Evolutionary conservation across 2,797 vertebrate genomes (phyloP).

Genomic region (Cyclura pinguis): DNA sequence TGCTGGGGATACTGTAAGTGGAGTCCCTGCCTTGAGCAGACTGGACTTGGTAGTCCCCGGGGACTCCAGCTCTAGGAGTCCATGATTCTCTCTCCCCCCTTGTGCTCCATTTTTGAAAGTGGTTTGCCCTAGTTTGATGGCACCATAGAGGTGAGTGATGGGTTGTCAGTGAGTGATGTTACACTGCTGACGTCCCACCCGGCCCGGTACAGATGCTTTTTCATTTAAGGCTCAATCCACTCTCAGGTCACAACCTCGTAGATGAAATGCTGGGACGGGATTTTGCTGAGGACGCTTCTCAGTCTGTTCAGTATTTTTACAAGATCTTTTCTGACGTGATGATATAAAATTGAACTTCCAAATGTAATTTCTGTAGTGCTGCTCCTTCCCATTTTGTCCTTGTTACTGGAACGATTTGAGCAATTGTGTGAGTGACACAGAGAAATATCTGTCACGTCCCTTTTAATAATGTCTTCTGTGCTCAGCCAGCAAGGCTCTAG

Average conservation of each 20-base stretch:
- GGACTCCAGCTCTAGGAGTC: no score
- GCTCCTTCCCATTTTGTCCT: neutral
- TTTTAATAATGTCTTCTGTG: fast-evolving
- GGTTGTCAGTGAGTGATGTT: no score
- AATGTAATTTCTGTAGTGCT: neutral
- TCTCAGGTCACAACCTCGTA: neutral
- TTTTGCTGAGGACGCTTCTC: neutral
- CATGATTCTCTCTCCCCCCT: no score
- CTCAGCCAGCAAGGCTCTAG: neutral
- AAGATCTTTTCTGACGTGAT: neutral
- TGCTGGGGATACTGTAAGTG: no score
- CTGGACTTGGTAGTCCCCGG: no score
- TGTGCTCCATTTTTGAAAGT: neutral
- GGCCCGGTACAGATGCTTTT: neutral
- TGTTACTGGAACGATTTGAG: neutral
- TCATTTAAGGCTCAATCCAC: neutral
- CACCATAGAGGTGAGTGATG: no score
- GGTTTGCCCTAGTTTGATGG: neutral
- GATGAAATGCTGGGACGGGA: fast-evolving
- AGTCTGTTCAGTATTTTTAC: neutral
- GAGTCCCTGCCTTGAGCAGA: no score
- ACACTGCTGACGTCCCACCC: neutral
- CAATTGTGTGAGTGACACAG: neutral
- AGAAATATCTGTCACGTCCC: neutral
- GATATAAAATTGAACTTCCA: slow-evolving; percentile 4